Conservation (phyloP, 2,797 vertebrate genomes). For the Anguilla megastoma region DNA sequence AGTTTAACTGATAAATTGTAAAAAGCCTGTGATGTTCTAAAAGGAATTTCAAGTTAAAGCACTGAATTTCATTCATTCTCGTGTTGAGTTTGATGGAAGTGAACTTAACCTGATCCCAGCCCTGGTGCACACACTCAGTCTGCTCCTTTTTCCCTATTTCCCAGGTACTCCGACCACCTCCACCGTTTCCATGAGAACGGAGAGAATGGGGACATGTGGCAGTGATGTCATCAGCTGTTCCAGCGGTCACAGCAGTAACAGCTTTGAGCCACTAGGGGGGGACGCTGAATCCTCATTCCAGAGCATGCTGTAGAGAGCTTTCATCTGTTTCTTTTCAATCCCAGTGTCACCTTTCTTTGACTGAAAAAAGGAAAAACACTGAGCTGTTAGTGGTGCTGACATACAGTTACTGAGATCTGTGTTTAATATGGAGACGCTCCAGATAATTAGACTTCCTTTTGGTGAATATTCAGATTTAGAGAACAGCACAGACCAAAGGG, state of each 20-base stretch:
- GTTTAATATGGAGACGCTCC: not conserved
- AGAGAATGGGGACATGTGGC: constrained; percentile 71
- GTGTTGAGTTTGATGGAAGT: too few species aligned
- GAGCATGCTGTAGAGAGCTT: not conserved
- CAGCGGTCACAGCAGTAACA: constrained; percentile 41
- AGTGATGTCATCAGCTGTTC: constrained; percentile 49
- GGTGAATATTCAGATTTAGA: constrained; percentile 19
- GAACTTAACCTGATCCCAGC: too few species aligned
- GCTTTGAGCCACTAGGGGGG: constrained; percentile 56
- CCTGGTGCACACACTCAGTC: too few species aligned
- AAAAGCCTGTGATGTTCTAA: too few species aligned
- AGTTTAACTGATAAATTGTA: too few species aligned
- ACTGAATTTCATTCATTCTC: too few species aligned
- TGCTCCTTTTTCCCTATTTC: constrained; percentile 41
- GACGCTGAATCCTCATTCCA: not conserved
- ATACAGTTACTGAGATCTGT: not conserved
- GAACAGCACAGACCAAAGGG: constrained; percentile 37
- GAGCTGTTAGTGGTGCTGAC: not conserved
- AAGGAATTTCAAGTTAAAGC: too few species aligned
- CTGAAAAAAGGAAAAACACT: not conserved
- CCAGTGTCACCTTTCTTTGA: not conserved
- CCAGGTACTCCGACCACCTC: constrained; percentile 90
- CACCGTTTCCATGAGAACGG: constrained; percentile 91
- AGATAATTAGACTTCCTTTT: not conserved
- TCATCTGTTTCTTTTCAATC: not conserved